Evolutionary conservation across 2,888 invertebrate genomes (phyloP).

Genomic region (Pardosa pseudoannulata): DNA sequence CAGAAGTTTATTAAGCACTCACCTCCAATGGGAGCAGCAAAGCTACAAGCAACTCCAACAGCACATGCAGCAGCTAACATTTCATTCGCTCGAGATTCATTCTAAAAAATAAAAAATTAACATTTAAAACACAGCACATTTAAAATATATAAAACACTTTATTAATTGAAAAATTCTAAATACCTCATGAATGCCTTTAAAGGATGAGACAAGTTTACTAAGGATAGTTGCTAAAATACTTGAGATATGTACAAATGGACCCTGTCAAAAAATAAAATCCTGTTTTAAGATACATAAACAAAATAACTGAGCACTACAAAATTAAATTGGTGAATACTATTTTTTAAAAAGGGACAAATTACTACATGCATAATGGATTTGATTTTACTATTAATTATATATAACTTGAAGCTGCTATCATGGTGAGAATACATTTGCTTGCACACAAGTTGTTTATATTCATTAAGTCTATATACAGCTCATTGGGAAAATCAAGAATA

Average conservation of each 20-base stretch:
- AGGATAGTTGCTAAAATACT: constrained; percentile 96
- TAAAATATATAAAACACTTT: not conserved
- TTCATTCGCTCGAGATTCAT: constrained; percentile 96
- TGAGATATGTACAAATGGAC: constrained; percentile 99
- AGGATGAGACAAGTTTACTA: constrained; percentile 93
- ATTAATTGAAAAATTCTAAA: constrained; percentile 52
- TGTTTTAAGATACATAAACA: too few species aligned
- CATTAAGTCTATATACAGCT: too few species aligned
- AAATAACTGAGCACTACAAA: too few species aligned
- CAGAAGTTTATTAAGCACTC: too few species aligned
- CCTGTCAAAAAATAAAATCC: constrained; percentile 79
- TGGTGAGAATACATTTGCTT: too few species aligned
- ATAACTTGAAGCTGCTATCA: too few species aligned
- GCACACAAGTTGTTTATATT: too few species aligned
- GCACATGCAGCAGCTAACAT: constrained; percentile 99
- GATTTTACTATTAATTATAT: too few species aligned
- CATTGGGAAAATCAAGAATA: too few species aligned
- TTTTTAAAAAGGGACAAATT: too few species aligned
- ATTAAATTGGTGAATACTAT: too few species aligned
- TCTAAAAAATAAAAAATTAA: constrained; percentile 78
- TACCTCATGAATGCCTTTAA: constrained; percentile 92
- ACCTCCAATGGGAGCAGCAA: constrained; percentile 98
- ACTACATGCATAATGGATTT: too few species aligned
- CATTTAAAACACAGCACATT: not conserved
- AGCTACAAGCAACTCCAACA: constrained; percentile 95